Evolutionary conservation across 2,888 invertebrate species (phyloP).

Genomic region (Coelopa pilipes): DNA sequence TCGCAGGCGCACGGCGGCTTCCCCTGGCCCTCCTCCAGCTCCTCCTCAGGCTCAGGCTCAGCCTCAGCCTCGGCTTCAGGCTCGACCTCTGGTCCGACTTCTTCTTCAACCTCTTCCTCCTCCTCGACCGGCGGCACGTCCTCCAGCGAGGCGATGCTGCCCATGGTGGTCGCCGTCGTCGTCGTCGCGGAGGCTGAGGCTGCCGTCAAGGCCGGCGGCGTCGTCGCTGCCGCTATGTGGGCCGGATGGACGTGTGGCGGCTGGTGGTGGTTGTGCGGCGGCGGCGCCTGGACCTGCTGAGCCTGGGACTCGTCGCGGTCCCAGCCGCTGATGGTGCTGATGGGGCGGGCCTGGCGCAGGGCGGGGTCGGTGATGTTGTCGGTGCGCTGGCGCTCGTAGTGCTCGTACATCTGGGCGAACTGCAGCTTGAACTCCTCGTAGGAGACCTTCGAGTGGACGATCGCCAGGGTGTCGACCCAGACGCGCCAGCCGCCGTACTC

Average conservation of each 20-base stretch:
- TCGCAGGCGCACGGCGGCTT: constrained; percentile 52
- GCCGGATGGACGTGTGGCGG: constrained; percentile 33
- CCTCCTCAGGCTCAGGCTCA: constrained; percentile 12
- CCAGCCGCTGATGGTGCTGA: constrained; percentile 97
- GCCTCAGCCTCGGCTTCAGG: constrained; percentile 8
- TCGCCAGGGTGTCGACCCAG: constrained; percentile 99
- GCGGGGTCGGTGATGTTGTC: constrained; percentile 96
- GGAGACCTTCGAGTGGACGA: constrained; percentile 98
- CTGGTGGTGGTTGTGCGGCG: constrained; percentile 50
- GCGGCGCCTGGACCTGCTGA: constrained; percentile 53
- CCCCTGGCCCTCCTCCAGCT: constrained; percentile 40
- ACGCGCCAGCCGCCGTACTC: constrained; percentile 99
- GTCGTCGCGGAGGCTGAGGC: constrained; percentile 30
- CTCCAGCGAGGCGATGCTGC: constrained; percentile 55
- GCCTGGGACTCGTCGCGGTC: constrained; percentile 73
- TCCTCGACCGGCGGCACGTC: constrained; percentile 57
- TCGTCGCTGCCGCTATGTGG: constrained; percentile 43
- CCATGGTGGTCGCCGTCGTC: constrained; percentile 46
- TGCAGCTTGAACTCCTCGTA: constrained; percentile 98
- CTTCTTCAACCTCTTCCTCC: constrained; percentile 49
- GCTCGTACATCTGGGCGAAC: constrained; percentile 97
- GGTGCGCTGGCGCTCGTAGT: constrained; percentile 91
- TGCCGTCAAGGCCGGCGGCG: neutral
- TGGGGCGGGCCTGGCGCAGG: constrained; percentile 90
- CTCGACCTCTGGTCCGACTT: constrained; percentile 48